Conservation (phyloP, 2,888 invertebrate species). For the Polydrusus tereticollis region DNA sequence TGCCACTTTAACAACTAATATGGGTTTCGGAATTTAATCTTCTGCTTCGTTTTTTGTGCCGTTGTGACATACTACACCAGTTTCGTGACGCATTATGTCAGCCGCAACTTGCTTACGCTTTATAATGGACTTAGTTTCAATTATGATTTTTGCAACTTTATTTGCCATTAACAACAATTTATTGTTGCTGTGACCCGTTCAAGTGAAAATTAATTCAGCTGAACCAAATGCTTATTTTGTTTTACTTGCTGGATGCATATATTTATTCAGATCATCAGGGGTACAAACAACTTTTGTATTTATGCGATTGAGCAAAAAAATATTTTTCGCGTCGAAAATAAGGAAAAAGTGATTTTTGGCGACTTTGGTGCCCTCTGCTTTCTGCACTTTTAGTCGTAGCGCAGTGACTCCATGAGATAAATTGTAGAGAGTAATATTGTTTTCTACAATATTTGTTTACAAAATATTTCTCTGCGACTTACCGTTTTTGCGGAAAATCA, state of each 20-base stretch:
- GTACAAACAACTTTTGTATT: no score
- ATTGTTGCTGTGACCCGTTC: constrained; percentile 21
- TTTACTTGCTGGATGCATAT: neutral
- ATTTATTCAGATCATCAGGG: no score
- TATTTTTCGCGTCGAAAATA: no score
- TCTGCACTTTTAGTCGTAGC: no score
- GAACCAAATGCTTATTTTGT: neutral
- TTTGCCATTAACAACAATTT: constrained; percentile 40
- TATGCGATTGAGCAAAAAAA: no score
- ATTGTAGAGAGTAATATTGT: no score
- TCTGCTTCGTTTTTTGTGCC: constrained; percentile 36
- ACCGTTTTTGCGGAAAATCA: no score
- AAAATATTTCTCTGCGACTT: no score
- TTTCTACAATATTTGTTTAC: no score
- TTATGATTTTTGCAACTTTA: constrained; percentile 33
- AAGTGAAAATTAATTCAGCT: constrained; percentile 14
- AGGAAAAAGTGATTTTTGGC: no score
- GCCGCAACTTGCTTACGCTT: constrained; percentile 19
- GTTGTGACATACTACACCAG: constrained; percentile 41
- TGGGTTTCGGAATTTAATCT: constrained; percentile 51
- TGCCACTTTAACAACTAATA: constrained; percentile 60
- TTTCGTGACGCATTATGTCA: constrained; percentile 43
- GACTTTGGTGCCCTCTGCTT: no score
- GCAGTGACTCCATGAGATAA: no score
- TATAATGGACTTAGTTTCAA: constrained; percentile 32